Percentiles rank a stretch among this genome's conserved stretches.
phyloP scores from a whole-genome alignment of 2,113 vertebrate genomes.

The Turnix velox region DNA sequence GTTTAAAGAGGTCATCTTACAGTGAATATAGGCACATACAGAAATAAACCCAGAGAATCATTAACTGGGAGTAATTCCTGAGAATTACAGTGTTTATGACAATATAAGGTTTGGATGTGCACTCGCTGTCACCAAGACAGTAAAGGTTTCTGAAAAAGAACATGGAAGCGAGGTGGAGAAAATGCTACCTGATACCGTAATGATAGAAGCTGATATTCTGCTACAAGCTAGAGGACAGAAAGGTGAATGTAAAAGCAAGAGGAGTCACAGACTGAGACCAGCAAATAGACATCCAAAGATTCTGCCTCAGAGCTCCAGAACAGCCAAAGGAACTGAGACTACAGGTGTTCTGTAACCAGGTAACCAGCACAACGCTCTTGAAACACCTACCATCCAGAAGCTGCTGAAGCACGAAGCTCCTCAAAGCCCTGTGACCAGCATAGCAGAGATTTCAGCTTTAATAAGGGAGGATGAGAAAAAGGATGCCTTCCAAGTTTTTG shows the following conservation, averaged over 20 bases:
- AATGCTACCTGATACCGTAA: background rate
- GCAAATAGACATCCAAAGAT: background rate
- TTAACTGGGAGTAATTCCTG: background rate
- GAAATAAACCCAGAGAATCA: background rate
- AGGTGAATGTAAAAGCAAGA: background rate
- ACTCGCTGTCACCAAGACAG: background rate
- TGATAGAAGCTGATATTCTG: background rate
- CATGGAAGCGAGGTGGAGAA: background rate
- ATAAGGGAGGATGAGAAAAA: background rate
- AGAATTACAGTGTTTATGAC: background rate
- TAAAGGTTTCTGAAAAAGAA: background rate
- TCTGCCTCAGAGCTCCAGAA: background rate
- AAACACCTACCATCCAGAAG: background rate
- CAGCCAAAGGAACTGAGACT: background rate
- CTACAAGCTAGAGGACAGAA: background rate
- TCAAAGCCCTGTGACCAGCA: background rate
- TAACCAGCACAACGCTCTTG: background rate
- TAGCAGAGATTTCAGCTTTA: background rate
- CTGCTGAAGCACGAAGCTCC: background rate
- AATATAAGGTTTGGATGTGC: background rate
- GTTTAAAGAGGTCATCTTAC: background rate
- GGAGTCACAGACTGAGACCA: background rate
- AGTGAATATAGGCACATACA: background rate
- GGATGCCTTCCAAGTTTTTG: background rate
- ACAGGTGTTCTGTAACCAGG: background rate